Evolutionary conservation across 2,797 vertebrate species (phyloP).

Genomic region (Ispidina picta): DNA sequence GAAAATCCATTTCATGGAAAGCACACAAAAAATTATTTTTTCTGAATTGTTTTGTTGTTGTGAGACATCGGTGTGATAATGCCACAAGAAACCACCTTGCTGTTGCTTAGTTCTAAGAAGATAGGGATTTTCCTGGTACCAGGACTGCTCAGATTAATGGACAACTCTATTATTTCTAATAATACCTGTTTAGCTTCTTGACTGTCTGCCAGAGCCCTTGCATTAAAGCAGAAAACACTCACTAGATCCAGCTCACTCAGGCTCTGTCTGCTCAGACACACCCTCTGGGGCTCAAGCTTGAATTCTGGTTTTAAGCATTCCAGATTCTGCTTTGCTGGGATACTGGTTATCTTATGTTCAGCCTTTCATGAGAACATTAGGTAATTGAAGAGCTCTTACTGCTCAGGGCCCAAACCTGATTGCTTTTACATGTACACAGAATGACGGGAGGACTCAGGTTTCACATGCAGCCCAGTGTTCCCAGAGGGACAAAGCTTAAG

Average conservation of each 20-base stretch:
- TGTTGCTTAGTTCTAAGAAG: background rate
- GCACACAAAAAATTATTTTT: background rate
- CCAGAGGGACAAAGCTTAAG: background rate
- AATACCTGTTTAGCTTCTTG: background rate
- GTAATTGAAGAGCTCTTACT: background rate
- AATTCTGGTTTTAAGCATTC: background rate
- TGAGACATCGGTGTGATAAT: background rate
- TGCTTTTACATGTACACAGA: background rate
- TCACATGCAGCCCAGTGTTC: background rate
- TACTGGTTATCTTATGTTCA: background rate
- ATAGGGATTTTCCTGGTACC: background rate
- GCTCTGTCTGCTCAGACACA: background rate
- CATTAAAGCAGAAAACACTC: background rate
- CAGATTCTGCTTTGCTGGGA: background rate
- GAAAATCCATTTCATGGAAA: slow-evolving; percentile 40
- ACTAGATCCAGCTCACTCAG: background rate
- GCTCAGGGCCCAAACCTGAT: background rate
- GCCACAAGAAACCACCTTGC: background rate
- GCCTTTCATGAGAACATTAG: background rate
- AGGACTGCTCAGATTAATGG: background rate
- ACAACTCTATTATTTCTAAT: background rate
- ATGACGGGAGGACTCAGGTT: background rate
- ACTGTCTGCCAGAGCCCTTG: background rate
- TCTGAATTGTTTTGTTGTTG: background rate
- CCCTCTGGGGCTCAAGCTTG: background rate